phyloP scores from a whole-genome alignment of 2,797 vertebrate genomes.

The Brachymystax lenok region DNA sequence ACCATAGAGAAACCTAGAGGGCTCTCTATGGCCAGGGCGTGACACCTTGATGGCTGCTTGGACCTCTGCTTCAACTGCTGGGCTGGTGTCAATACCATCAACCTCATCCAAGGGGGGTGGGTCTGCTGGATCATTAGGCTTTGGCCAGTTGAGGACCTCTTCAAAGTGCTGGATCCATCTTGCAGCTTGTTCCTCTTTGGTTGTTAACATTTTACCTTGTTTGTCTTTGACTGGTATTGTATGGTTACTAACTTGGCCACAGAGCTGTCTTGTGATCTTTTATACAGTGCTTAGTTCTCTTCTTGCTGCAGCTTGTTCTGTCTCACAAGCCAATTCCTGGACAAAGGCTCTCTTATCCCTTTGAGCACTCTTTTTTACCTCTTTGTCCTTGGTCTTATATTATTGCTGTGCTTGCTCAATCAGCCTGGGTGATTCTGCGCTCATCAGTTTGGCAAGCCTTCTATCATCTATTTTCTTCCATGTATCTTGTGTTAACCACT shows the following conservation, averaged over 20 bases:
- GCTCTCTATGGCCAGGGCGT: too few species aligned
- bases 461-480: too few species aligned
- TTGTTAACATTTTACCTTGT: neutral
- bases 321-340: neutral
- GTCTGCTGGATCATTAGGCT: neutral
- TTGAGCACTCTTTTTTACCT: neutral
- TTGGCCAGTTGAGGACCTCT: neutral
- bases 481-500: too few species aligned
- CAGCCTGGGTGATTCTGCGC: too few species aligned
- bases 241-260: neutral
- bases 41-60: neutral
- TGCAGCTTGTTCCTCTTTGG: neutral
- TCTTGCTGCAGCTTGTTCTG: neutral
- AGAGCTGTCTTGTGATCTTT: neutral
- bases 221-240: constrained; percentile 2
- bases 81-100: neutral
- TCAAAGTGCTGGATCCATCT: neutral
- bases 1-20: too few species aligned
- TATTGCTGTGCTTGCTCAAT: too few species aligned
- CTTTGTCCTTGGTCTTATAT: neutral
- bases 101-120: neutral
- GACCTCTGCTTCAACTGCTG: constrained; percentile 6
- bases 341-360: neutral
- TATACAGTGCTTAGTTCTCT: neutral
- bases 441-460: too few species aligned